Base-by-base conservation (phyloP, 2,888 invertebrate species). In the Parnassius smintheus region DNA sequence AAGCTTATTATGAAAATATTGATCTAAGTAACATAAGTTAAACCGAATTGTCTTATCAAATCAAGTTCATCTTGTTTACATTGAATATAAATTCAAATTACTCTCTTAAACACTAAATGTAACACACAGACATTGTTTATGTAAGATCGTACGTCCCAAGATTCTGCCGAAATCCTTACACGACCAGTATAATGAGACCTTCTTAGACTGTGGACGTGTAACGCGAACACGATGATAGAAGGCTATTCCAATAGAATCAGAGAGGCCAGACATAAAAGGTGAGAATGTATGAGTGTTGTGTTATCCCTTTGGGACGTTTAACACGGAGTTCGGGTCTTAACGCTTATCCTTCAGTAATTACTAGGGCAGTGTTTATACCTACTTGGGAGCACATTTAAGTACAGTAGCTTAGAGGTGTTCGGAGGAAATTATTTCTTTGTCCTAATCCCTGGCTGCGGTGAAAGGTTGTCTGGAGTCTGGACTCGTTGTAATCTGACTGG, bases 341-440 rank as follows among this genome's bases (percentile, higher is more conserved):
- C 80, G 82, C 79, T 86, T 81, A 85, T 83, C 82, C 86, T 78
- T 64, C 65, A 76, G 86, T 90, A 90, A 91, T 90, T 89, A 88
- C 82, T 76, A 75, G 82, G 87, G 85, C 80, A 76, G 81, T 77
- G 77, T 81, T 80, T 76, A 77, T 81, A 79, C 76, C 76, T 80
- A 70, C 64, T 66, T 68, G 57, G 66, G 67, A 56, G 61, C 68
- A 60, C 64, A 64, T 59, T 71, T 64, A 70, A 73, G 69, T 69
- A 68, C 69, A 67, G 66, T 63, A 65, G 72, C 72, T 71, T 70
- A 64, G 64, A 62, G 62, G 58, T 65, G 66, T 66, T 65, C 62
- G 56, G 66, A 65, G 69, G 59, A 67, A 72, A 70, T 72, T 70
- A 71, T 66, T 69, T 68, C 63, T 62, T 61, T 62, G 59, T 62